Evolutionary conservation across 2,113 vertebrate genomes (phyloP).

Genomic region (Mirza zaza): DNA sequence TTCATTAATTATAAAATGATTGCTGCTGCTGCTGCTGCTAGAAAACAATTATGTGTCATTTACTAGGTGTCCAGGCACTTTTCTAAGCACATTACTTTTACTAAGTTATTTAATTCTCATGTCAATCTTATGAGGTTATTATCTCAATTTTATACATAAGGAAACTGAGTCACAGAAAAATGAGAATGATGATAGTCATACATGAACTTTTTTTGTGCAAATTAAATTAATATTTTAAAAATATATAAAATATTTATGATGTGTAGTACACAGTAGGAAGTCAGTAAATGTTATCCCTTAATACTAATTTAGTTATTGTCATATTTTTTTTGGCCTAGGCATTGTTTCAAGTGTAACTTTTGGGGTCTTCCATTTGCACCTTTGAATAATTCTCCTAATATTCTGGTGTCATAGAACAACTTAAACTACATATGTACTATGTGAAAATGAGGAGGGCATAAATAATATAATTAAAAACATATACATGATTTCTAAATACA

Average conservation of each 20-base stretch:
- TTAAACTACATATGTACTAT: background rate
- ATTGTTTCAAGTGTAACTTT: background rate
- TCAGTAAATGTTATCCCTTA: background rate
- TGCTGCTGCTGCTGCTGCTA: background rate
- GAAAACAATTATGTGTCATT: background rate
- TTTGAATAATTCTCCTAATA: background rate
- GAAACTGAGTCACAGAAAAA: background rate
- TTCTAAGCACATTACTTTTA: background rate
- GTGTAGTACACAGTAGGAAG: background rate
- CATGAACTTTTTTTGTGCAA: background rate
- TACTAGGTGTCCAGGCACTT: background rate
- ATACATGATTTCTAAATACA: background rate
- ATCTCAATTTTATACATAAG: background rate
- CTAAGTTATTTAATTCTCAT: background rate
- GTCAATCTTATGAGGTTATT: background rate
- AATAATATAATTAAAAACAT: background rate
- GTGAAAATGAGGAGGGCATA: background rate
- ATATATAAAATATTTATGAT: background rate
- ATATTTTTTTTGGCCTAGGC: background rate
- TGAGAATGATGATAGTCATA: background rate
- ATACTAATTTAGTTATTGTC: background rate
- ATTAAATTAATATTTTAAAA: background rate
- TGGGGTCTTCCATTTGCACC: background rate
- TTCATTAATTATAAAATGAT: background rate
- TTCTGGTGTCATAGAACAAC: background rate